Evolutionary conservation across 2,888 invertebrate species (phyloP).

Genomic region (Mesoligia furuncula): DNA sequence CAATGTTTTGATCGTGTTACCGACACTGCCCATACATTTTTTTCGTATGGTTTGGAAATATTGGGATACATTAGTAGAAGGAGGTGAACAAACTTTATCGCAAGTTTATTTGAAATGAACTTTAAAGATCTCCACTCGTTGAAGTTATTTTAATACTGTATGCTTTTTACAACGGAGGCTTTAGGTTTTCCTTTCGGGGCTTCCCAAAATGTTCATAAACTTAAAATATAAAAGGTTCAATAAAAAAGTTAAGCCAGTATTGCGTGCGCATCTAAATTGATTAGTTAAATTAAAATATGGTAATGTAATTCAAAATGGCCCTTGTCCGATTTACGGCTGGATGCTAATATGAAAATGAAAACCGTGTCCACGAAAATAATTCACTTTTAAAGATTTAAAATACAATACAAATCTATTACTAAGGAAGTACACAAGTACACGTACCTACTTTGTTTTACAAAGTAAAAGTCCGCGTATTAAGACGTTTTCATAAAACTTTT

Average conservation of each 20-base stretch:
- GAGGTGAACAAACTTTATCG: too few relatives aligned
- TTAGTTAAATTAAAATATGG: conserved; percentile 59
- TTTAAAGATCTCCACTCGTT: neutral
- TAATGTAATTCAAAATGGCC: conserved; percentile 53
- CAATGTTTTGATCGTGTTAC: too few relatives aligned
- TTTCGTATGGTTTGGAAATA: too few relatives aligned
- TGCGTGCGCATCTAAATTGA: conserved; percentile 43
- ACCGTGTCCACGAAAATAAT: conserved; percentile 24
- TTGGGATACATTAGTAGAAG: too few relatives aligned
- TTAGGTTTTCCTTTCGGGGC: neutral
- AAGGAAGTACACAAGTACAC: neutral
- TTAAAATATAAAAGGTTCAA: conserved; percentile 8
- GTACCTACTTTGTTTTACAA: neutral
- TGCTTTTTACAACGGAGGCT: neutral
- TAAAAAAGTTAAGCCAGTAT: conserved; percentile 15
- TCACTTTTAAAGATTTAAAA: neutral
- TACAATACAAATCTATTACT: neutral
- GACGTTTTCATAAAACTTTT: conserved; percentile 33
- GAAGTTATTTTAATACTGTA: neutral
- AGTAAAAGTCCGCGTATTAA: neutral
- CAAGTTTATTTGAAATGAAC: too few relatives aligned
- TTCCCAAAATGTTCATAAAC: neutral
- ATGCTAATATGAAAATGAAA: conserved; percentile 39
- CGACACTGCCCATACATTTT: too few relatives aligned
- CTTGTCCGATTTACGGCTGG: conserved; percentile 35